These are phyloP conservation scores for Amblyteles armatorius DNA, from an alignment of 2,888 invertebrate species.

Conservation along the genomic window DNA sequence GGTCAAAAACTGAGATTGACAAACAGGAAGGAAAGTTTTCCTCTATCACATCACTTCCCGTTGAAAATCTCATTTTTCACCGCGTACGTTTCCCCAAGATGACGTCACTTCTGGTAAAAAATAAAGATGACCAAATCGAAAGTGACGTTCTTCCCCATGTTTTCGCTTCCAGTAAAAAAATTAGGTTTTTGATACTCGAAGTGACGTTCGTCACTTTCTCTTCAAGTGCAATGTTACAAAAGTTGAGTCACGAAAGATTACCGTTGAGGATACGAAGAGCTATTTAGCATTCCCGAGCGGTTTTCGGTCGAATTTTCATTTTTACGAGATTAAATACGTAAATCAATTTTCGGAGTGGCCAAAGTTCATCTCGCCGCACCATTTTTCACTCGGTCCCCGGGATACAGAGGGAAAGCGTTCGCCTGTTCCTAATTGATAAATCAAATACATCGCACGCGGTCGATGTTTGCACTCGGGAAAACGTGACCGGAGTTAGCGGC, in stretches of 20 bases:
- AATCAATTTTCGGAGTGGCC: constrained; percentile 18
- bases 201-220: neutral
- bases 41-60: too few relatives aligned
- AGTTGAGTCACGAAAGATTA: neutral
- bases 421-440: constrained; percentile 68
- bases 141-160: too few relatives aligned
- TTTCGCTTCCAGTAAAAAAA: too few relatives aligned
- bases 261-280: neutral
- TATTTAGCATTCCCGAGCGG: neutral
- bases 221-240: neutral
- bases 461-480: constrained; percentile 67
- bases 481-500: constrained; percentile 66
- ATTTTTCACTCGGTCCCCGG: constrained; percentile 12
- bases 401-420: constrained; percentile 48
- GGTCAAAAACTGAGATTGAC: too few relatives aligned
- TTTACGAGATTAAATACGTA: neutral
- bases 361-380: neutral
- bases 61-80: too few relatives aligned
- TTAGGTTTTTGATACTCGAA: too few relatives aligned
- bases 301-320: neutral
- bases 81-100: too few relatives aligned
- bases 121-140: too few relatives aligned
- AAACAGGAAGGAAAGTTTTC: too few relatives aligned
- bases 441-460: constrained; percentile 64
- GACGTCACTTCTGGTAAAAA: too few relatives aligned